Evolutionary conservation across 2,797 vertebrate species (phyloP).

Genomic region (Melanotaenia trifasciata): DNA sequence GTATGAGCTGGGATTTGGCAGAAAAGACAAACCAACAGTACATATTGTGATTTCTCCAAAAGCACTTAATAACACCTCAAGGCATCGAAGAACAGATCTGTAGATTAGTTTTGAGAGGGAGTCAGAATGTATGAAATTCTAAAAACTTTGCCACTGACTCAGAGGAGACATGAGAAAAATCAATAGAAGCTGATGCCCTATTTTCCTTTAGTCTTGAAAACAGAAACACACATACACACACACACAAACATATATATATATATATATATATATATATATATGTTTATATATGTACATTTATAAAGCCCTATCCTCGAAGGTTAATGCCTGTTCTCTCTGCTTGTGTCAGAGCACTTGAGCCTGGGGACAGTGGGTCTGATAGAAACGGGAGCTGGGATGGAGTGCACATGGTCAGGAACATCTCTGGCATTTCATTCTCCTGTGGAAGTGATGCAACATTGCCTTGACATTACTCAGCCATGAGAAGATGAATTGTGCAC

Average conservation of each 20-base stretch:
- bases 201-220: slow-evolving; percentile 67
- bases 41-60: slow-evolving; percentile 58
- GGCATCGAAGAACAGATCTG: slow-evolving; percentile 49
- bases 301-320: slow-evolving; percentile 64
- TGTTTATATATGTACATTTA: too few species aligned
- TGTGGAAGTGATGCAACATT: slow-evolving; percentile 66
- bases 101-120: slow-evolving; percentile 51
- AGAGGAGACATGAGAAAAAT: slow-evolving; percentile 67
- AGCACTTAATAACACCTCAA: slow-evolving; percentile 55
- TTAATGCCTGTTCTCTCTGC: slow-evolving; percentile 68
- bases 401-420: slow-evolving; percentile 65
- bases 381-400: slow-evolving; percentile 56
- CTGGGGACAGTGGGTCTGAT: slow-evolving; percentile 62
- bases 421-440: slow-evolving; percentile 71
- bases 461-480: slow-evolving; percentile 59
- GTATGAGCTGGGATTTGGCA: slow-evolving; percentile 16
- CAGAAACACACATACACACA: slow-evolving; percentile 31
- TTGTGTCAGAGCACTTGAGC: slow-evolving; percentile 58
- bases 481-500: slow-evolving; percentile 54
- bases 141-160: slow-evolving; percentile 65
- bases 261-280: too few species aligned
- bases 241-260: too few species aligned
- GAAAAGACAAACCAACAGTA: slow-evolving; percentile 46
- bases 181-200: slow-evolving; percentile 72
- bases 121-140: slow-evolving; percentile 64